phyloP scores from a whole-genome alignment of 2,888 invertebrate species.

The Patella ulyssiponensis region DNA sequence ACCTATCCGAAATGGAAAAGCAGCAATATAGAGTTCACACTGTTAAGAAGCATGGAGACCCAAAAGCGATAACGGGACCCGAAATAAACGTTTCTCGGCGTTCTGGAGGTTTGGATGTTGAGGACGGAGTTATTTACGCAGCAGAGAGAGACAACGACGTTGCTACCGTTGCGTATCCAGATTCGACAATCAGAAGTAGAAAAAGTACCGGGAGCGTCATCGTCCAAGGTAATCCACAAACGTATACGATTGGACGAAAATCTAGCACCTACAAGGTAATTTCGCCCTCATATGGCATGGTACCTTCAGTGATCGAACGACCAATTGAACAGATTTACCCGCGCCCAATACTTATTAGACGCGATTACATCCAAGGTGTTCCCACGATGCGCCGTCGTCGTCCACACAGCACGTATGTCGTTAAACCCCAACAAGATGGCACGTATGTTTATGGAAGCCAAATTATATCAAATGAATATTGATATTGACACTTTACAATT shows the following conservation, averaged over 20 bases:
- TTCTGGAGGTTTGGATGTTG: neutral
- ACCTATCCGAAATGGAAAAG: neutral
- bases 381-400: neutral
- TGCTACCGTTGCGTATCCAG: neutral
- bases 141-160: neutral
- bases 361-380: neutral
- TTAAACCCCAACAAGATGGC: neutral
- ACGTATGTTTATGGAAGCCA: neutral
- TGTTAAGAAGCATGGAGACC: neutral
- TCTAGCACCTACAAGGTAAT: neutral
- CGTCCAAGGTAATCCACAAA: neutral
- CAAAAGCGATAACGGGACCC: neutral
- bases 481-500: too few relatives aligned
- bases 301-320: constrained; percentile 16
- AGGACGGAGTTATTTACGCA: neutral
- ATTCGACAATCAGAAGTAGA: neutral
- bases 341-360: neutral
- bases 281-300: neutral
- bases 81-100: neutral
- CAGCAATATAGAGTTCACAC: neutral
- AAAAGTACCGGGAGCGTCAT: neutral
- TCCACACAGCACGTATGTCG: neutral
- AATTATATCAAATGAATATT: neutral
- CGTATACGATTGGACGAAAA: neutral
- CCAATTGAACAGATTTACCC: constrained; percentile 24